Percentiles rank a stretch among this genome's conserved stretches.
Evolutionary conservation across 2,113 vertebrate species (phyloP).

Genomic region (Ageneiosus marmoratus): DNA sequence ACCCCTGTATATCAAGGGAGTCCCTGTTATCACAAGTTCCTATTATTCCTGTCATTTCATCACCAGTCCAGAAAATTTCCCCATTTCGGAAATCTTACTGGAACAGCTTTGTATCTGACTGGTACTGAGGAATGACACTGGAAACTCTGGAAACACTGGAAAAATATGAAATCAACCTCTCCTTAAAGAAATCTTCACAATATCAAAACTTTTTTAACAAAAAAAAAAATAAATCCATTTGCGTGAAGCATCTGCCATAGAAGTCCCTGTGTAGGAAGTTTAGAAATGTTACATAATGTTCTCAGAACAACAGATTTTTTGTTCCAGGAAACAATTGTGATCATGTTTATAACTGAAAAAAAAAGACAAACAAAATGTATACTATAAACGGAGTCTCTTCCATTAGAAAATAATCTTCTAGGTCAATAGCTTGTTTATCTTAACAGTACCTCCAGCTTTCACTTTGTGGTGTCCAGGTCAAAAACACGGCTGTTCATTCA

Average conservation of each 20-base stretch:
- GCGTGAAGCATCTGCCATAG: neutral
- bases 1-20: neutral
- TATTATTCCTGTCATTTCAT: too few relatives aligned
- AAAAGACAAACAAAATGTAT: neutral
- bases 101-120: neutral
- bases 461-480: neutral
- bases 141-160: neutral
- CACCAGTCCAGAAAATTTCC: neutral
- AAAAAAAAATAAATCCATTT: too few relatives aligned
- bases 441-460: neutral
- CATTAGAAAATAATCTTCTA: neutral
- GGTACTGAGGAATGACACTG: neutral
- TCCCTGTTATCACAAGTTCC: neutral
- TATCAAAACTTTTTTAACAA: too few relatives aligned
- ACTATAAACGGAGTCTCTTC: neutral
- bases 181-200: too few relatives aligned
- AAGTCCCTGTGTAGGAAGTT: neutral
- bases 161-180: too few relatives aligned
- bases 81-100: neutral
- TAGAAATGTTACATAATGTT: neutral
- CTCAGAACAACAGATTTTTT: neutral
- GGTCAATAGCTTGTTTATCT: neutral
- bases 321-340: neutral
- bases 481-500: neutral
- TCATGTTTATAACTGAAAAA: neutral